These are phyloP conservation scores for Tipula helvola DNA, from an alignment of 2,888 invertebrate genomes.

Conservation along the genomic window DNA sequence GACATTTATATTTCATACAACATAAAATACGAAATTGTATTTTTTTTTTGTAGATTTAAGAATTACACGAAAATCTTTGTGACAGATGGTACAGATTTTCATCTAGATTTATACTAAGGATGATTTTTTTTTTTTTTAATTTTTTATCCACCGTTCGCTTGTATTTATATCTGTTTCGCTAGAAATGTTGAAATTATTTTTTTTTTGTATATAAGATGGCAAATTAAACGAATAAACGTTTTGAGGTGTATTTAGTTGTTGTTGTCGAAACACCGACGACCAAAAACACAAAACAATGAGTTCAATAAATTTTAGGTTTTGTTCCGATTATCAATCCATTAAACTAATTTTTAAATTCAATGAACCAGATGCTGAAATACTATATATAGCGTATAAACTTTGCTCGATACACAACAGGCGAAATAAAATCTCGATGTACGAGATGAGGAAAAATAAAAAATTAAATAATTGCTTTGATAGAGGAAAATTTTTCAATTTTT, in stretches of 20 bases:
- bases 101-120: not conserved
- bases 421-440: not conserved
- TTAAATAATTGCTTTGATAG: conserved; percentile 4
- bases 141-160: not conserved
- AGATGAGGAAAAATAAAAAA: not conserved
- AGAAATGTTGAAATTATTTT: not conserved
- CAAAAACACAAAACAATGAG: not conserved
- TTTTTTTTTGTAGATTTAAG: not conserved
- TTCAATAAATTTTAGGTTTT: not conserved
- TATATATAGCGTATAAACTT: not conserved
- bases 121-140: not conserved
- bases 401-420: not conserved
- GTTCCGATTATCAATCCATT: not conserved
- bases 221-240: not conserved
- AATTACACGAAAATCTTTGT: not conserved
- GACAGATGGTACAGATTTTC: not conserved
- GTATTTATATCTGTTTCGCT: not conserved
- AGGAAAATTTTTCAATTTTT: not conserved
- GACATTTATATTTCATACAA: not conserved
- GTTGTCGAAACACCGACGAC: not conserved
- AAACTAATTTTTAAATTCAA: not conserved
- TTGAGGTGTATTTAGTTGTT: not conserved
- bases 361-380: not conserved
- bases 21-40: not conserved
- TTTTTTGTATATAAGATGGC: not conserved